Evolutionary conservation across 1,140 invertebrate genomes (phyloP).

Genomic region (Drosophila nebulosa): DNA sequence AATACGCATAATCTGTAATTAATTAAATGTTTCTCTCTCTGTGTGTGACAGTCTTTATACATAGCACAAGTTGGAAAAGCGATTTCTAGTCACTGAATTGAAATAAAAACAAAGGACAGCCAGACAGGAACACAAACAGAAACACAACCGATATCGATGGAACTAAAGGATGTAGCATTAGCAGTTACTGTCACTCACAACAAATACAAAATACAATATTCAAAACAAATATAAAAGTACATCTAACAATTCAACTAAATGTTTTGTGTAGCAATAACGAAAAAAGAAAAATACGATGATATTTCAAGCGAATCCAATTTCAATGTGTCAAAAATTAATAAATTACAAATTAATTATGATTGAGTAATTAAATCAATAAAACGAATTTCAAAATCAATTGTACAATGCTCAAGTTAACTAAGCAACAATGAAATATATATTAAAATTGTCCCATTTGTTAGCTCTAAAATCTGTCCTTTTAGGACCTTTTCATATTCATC

Average conservation of each 20-base stretch:
- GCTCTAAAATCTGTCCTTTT: too few relatives aligned
- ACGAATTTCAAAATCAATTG: slow-evolving; percentile 41
- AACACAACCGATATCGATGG: background rate
- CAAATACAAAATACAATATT: slow-evolving; percentile 23
- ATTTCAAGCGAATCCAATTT: slow-evolving; percentile 57
- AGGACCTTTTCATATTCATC: too few relatives aligned
- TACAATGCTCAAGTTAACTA: too few relatives aligned
- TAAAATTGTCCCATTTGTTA: too few relatives aligned
- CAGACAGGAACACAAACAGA: background rate
- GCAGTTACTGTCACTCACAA: slow-evolving; percentile 6
- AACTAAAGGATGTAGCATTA: slow-evolving; percentile 6
- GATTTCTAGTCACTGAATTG: slow-evolving; percentile 45
- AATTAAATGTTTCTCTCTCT: slow-evolving; percentile 50
- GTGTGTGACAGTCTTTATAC: slow-evolving; percentile 18
- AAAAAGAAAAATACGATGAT: slow-evolving; percentile 17
- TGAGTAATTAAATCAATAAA: slow-evolving; percentile 66
- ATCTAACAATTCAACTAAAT: slow-evolving; percentile 58
- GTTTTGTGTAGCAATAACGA: slow-evolving; percentile 47
- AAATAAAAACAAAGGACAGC: background rate
- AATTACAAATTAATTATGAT: slow-evolving; percentile 39
- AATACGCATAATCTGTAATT: slow-evolving; percentile 61
- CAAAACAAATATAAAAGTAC: slow-evolving; percentile 11
- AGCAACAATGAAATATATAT: background rate
- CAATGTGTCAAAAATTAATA: slow-evolving; percentile 65
- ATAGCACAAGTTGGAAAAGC: slow-evolving; percentile 25